These are phyloP conservation scores for Myotis lucifugus DNA, from an alignment of 2,113 vertebrate species.

Conservation along the genomic window DNA sequence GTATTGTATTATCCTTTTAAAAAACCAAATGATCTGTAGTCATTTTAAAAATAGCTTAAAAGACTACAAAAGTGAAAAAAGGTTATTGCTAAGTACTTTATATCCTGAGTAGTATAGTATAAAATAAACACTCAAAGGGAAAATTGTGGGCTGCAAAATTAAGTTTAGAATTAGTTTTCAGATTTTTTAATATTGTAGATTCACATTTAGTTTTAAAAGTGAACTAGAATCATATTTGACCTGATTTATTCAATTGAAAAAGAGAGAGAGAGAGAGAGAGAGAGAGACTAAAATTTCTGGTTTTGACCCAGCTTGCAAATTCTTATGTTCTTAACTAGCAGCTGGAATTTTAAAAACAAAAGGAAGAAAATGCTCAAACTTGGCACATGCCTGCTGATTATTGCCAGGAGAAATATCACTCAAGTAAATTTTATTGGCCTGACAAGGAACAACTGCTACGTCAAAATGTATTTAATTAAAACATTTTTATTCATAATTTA, in stretches of 20 bases:
- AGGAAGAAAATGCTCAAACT: constrained; percentile 78
- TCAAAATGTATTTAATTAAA: constrained; percentile 84
- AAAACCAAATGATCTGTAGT: neutral
- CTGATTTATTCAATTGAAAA: neutral
- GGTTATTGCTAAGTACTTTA: neutral
- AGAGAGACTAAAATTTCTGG: neutral
- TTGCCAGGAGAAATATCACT: constrained; percentile 81
- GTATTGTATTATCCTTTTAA: neutral
- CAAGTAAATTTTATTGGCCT: constrained; percentile 82
- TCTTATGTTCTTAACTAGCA: constrained; percentile 51
- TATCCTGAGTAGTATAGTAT: neutral
- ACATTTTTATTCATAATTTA: constrained; percentile 76
- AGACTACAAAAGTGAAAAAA: neutral
- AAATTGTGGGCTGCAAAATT: neutral
- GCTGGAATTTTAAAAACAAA: constrained; percentile 72
- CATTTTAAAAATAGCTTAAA: neutral
- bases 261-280: neutral
- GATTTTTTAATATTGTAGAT: neutral
- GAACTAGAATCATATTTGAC: neutral
- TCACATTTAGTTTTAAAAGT: neutral
- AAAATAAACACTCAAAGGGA: neutral
- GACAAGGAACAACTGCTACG: constrained; percentile 84
- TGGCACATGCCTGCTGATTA: constrained; percentile 75
- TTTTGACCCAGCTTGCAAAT: constrained; percentile 59
- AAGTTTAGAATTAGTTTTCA: neutral